Evolutionary conservation across 2,797 vertebrate species (phyloP), one percentile per base, ranked within the genome.

Genomic region (Choloepus didactylus): DNA sequence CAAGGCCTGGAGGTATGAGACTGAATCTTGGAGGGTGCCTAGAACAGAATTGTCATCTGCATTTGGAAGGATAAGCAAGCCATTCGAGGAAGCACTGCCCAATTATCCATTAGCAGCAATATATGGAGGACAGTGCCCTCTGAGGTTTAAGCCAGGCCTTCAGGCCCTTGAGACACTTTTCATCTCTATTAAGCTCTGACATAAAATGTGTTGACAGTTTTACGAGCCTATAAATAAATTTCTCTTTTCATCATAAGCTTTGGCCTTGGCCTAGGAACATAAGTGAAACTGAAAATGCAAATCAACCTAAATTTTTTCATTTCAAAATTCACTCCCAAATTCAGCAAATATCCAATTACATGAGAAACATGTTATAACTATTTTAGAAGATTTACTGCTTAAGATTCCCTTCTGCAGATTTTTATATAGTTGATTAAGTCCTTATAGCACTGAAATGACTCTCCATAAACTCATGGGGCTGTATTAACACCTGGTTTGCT

Each of bases 211-310:
- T 60, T 93, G 89, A 75, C 6, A 44, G 51, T 51, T 87, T 96
- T 67, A 67, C 2, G 6, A 91, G 69, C 59, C 85, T 92, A 66
- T 90, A 96, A 80, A 92, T 95, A 87, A 51, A 80, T 75, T 77
- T 81, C 31, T 88, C 29, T 59, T 91, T 86, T 29, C 23, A 38
- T 87, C 49, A n/a, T 18, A 75, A 82, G 84, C 59, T 51, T 66
- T 87, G 66, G 29, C 59, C 60, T 87, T 81, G 83, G 59, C 19
- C 21, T 79, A 73, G 59, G 54, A 72, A 79, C 29, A 0, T 29
- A 93, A 89, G 59, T 82, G 86, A 89, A 96, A 89, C 44, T 56
- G 51, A 76, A 94, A 94, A 70, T 77, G 31, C 64, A 82, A 86
- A 91, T 93, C 73, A 91, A 16, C n/a, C 27, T 25, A 59, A 66